Conservation (phyloP, 2,888 invertebrate species). For the Dryadula phaetusa region DNA sequence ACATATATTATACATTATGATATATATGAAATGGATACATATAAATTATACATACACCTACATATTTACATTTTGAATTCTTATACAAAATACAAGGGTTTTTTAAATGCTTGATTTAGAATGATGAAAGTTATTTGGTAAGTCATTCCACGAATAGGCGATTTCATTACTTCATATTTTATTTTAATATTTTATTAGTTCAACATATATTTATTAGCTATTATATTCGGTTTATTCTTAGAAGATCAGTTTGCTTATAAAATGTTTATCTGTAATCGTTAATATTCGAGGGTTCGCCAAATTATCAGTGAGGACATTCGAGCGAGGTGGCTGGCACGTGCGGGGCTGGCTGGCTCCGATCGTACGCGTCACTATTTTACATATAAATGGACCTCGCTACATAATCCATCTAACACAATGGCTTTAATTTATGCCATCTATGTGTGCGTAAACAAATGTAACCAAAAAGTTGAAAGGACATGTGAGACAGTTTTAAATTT, state of each 20-base stretch:
- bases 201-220: background rate
- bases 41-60: too few relatives aligned
- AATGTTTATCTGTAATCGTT: constrained; percentile 31
- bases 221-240: constrained; percentile 1
- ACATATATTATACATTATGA: too few relatives aligned
- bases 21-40: too few relatives aligned
- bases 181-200: too few relatives aligned
- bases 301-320: constrained; percentile 55
- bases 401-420: constrained; percentile 81
- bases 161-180: too few relatives aligned
- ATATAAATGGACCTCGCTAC: constrained; percentile 81
- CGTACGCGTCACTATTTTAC: constrained; percentile 80
- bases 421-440: constrained; percentile 76
- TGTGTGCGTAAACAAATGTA: constrained; percentile 72
- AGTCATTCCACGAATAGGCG: too few relatives aligned
- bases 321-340: constrained; percentile 55
- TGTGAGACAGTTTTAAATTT: constrained; percentile 26
- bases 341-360: constrained; percentile 67
- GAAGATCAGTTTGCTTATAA: constrained; percentile 3
- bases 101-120: too few relatives aligned
- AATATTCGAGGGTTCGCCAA: constrained; percentile 48
- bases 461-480: constrained; percentile 58
- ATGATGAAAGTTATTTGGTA: too few relatives aligned
- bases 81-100: too few relatives aligned
- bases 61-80: too few relatives aligned